These are phyloP conservation scores for Zaprionus lineosus DNA, from an alignment of 2,888 invertebrate species.

Conservation along the genomic window DNA sequence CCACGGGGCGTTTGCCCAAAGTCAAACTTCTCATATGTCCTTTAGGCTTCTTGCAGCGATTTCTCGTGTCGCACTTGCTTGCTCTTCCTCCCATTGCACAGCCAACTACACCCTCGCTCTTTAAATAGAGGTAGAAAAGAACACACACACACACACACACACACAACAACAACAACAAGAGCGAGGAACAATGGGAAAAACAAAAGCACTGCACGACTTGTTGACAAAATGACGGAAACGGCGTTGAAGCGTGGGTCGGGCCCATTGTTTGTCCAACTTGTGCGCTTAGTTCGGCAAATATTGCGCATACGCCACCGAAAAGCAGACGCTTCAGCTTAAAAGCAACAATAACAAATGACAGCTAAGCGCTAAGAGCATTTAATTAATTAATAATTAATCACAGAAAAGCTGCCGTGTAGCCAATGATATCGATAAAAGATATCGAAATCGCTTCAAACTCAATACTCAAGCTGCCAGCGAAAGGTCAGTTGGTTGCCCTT, in stretches of 20 bases:
- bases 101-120: too few relatives aligned
- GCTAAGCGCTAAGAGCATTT: conserved; percentile 64
- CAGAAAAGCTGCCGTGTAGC: conserved; percentile 42
- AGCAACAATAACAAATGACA: conserved; percentile 20
- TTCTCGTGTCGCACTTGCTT: too few relatives aligned
- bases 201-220: conserved; percentile 32
- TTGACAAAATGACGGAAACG: conserved; percentile 28
- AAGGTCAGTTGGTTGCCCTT: conserved; percentile 14
- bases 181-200: not conserved
- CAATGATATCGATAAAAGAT: conserved; percentile 19
- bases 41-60: too few relatives aligned
- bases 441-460: conserved; percentile 32
- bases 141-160: too few relatives aligned
- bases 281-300: conserved; percentile 13
- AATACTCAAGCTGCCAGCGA: conserved; percentile 22
- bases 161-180: not conserved
- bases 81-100: too few relatives aligned
- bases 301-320: conserved; percentile 44
- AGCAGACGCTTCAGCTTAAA: conserved; percentile 12
- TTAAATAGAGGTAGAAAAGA: too few relatives aligned
- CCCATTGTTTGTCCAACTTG: conserved; percentile 21
- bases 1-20: too few relatives aligned
- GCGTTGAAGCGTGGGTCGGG: conserved; percentile 27
- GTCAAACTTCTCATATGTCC: too few relatives aligned
- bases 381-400: conserved; percentile 76